Evolutionary conservation across 2,113 vertebrate species (phyloP).

Genomic region (Pantherophis guttatus): DNA sequence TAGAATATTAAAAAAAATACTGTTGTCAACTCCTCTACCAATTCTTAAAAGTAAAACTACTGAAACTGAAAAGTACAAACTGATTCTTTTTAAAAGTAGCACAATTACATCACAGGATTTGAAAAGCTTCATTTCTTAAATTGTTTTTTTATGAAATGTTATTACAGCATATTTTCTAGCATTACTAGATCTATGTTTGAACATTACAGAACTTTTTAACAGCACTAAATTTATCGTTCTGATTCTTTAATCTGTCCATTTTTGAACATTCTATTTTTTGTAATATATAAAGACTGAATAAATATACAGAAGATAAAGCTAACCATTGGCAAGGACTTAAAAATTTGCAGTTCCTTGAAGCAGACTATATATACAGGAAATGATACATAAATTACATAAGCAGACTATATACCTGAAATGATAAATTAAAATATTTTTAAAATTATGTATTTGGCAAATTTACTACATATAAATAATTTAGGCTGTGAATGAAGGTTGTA

Average conservation of each 20-base stretch:
- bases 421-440: not conserved
- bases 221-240: not conserved
- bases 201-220: not conserved
- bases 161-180: not conserved
- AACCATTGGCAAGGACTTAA: not conserved
- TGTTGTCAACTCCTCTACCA: not conserved
- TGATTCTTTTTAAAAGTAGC: not conserved
- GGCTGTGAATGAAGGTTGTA: not conserved
- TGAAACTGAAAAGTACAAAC: not conserved
- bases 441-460: not conserved
- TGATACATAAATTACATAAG: not conserved
- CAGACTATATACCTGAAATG: not conserved
- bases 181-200: not conserved
- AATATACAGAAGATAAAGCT: not conserved
- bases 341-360: not conserved
- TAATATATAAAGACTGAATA: not conserved
- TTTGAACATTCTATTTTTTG: not conserved
- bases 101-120: not conserved
- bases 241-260: not conserved
- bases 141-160: not conserved
- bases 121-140: not conserved
- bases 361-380: not conserved
- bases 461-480: not conserved
- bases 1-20: not conserved
- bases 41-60: not conserved